Evolutionary conservation across 30 jellyfish, hydroid and myxozoan genomes (phyloP).

Genomic region (Chironex yamaguchii): DNA sequence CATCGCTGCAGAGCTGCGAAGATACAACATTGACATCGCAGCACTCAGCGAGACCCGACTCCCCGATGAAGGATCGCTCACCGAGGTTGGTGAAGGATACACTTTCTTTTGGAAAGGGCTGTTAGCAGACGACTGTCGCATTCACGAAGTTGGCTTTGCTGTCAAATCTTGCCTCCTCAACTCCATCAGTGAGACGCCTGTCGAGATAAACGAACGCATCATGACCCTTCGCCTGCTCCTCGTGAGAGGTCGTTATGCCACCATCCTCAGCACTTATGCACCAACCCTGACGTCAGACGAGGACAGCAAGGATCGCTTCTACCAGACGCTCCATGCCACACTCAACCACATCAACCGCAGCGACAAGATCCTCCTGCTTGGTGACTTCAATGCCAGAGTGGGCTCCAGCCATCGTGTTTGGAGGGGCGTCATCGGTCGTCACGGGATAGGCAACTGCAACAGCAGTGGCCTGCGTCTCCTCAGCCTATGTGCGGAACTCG

Average conservation of each 20-base stretch:
- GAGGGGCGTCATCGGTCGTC: conserved; percentile 14
- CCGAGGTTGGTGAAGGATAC: neutral
- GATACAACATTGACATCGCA: conserved; percentile 11
- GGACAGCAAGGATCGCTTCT: too few species aligned
- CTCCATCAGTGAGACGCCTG: neutral
- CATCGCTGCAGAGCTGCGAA: neutral
- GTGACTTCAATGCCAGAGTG: conserved; percentile 26
- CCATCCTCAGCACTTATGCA: conserved; percentile 5
- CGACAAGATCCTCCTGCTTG: conserved; percentile 5
- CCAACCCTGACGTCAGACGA: too few species aligned
- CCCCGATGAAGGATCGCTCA: neutral
- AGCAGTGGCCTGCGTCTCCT: conserved; percentile 5
- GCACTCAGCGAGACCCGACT: conserved; percentile 27
- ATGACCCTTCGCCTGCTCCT: neutral
- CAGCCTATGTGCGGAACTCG: neutral
- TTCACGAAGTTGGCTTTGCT: neutral
- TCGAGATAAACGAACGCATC: neutral
- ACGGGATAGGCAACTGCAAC: conserved; percentile 8
- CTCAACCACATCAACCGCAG: neutral
- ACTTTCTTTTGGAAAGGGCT: conserved; percentile 10
- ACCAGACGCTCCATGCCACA: too few species aligned
- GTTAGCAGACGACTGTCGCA: neutral
- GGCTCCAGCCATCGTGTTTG: neutral
- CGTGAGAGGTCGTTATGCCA: neutral
- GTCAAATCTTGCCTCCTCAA: neutral